These are phyloP conservation scores for Aspiorhynchus laticeps DNA, from an alignment of 2,113 vertebrate genomes.

Conservation along the genomic window DNA sequence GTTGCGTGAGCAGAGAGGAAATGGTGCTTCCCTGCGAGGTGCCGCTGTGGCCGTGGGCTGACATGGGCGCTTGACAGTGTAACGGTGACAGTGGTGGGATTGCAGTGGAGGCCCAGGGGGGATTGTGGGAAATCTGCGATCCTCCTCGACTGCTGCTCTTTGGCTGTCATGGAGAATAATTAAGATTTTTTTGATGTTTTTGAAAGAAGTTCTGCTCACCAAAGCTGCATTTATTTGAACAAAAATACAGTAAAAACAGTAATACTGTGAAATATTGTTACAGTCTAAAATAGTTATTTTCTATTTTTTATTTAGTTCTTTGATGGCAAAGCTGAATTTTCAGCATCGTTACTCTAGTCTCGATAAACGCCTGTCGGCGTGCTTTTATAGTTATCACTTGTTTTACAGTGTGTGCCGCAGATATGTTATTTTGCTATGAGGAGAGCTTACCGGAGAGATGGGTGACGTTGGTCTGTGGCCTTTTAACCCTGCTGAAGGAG, in stretches of 20 bases:
- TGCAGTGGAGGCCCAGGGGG: conserved; percentile 40
- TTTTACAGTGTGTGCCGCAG: neutral
- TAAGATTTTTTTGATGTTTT: neutral
- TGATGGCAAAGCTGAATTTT: too few species aligned
- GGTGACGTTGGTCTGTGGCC: conserved; percentile 68
- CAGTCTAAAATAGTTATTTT: neutral
- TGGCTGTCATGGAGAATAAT: conserved; percentile 52
- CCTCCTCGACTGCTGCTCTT: conserved; percentile 52
- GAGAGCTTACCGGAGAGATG: conserved; percentile 65
- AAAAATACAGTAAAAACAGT: neutral
- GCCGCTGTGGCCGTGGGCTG: conserved; percentile 52
- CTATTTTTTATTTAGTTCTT: neutral
- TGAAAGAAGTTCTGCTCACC: neutral
- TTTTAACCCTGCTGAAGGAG: conserved; percentile 58
- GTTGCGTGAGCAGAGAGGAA: conserved; percentile 60
- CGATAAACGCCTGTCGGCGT: neutral
- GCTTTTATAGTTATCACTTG: neutral
- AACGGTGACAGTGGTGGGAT: conserved; percentile 54
- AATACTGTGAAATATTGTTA: neutral
- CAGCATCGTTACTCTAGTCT: neutral
- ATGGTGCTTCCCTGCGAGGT: conserved; percentile 58
- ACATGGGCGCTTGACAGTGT: conserved; percentile 52
- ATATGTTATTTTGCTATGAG: neutral
- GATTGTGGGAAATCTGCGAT: conserved; percentile 60
- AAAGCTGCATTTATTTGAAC: neutral